phyloP scores from a whole-genome alignment of 2,888 invertebrate genomes.

The Andrena haemorrhoa region DNA sequence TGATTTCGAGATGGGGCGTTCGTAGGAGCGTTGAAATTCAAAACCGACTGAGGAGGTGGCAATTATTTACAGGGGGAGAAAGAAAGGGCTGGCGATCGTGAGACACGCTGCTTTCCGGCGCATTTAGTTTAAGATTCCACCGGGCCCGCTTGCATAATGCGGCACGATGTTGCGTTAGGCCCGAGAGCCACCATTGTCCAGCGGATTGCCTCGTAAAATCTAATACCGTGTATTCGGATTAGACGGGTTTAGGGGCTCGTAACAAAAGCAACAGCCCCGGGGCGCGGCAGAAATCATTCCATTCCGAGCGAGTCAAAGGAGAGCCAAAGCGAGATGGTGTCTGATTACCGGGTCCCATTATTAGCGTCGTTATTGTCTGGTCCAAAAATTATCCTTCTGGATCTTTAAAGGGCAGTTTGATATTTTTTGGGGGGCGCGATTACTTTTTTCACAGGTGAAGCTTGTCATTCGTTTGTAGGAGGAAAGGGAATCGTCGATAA shows the following conservation, averaged over 20 bases:
- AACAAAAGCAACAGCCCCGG: slow-evolving; percentile 47
- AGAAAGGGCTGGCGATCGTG: slow-evolving; percentile 2
- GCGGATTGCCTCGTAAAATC: slow-evolving; percentile 69
- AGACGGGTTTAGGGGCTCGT: slow-evolving; percentile 61
- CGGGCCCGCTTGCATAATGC: slow-evolving; percentile 28
- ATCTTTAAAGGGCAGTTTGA: neutral
- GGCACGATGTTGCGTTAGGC: slow-evolving; percentile 35
- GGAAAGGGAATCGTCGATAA: no score
- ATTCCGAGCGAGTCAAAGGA: slow-evolving; percentile 31
- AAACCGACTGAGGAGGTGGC: neutral
- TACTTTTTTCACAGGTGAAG: neutral
- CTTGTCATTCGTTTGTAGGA: neutral
- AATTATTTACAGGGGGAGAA: slow-evolving; percentile 16
- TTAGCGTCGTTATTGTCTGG: slow-evolving; percentile 10
- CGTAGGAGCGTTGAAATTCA: neutral
- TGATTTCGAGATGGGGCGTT: slow-evolving; percentile 22
- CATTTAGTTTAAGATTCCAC: slow-evolving; percentile 43
- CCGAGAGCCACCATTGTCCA: slow-evolving; percentile 53
- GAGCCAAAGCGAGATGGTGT: slow-evolving; percentile 53
- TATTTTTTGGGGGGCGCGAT: neutral
- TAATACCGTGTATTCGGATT: slow-evolving; percentile 70
- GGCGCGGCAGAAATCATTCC: slow-evolving; percentile 56
- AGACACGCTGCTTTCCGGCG: slow-evolving; percentile 18
- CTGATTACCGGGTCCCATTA: slow-evolving; percentile 51
- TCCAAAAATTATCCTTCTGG: slow-evolving; percentile 16